Base-by-base conservation (phyloP, 2,888 invertebrate genomes). In the Gastracanthus pulcherrimus region DNA sequence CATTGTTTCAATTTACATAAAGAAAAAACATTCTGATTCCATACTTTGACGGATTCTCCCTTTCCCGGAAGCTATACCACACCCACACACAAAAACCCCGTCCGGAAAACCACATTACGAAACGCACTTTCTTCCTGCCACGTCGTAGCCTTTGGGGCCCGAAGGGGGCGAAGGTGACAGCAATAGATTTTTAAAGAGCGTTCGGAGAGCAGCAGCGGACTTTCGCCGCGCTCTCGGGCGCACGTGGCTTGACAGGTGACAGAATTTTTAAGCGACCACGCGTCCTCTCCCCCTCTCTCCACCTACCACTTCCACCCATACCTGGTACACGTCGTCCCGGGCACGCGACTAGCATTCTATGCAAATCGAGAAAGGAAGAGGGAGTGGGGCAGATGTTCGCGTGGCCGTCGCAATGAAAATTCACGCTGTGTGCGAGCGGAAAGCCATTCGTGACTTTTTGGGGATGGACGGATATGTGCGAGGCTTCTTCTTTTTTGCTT, bases 321-420 rank as follows among this genome's bases (percentile, higher is more conserved):
- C n/a, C n/a, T n/a, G n/a, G n/a, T 38, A 38, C 41, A 87, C 86
- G 86, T 83, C n/a, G 84, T 81, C 83, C 66, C 69, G 84, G 87
- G 85, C 88, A 89, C 89, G 90, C 90, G 89, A 89, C 89, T 86
- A 86, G 88, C 87, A 89, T 89, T 89, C 88, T 90, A 90, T 90
- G 89, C 87, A 88, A 91, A 90, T 90, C 84, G 48, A 51, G 55
- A 23, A 38, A 45, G 81, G 62, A n/a, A n/a, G n/a, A n/a, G n/a
- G 19, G 82, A n/a, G 79, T 38, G 62, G 78, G 85, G 85, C 90
- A 90, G 90, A 90, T 90, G 89, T 86, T 83, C 81, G 45, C 75
- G 74, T 38, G 75, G 45, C 19, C 7, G 23, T 23, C 55, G 67
- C 76, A 60, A 82, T 67, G 69, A 80, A 81, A 81, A 62, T 76